A percentile compares a stretch with the other conserved stretches of the same genome.
phyloP scores from a whole-genome alignment of 2,888 invertebrate genomes.

The Crossocerus cetratus region DNA sequence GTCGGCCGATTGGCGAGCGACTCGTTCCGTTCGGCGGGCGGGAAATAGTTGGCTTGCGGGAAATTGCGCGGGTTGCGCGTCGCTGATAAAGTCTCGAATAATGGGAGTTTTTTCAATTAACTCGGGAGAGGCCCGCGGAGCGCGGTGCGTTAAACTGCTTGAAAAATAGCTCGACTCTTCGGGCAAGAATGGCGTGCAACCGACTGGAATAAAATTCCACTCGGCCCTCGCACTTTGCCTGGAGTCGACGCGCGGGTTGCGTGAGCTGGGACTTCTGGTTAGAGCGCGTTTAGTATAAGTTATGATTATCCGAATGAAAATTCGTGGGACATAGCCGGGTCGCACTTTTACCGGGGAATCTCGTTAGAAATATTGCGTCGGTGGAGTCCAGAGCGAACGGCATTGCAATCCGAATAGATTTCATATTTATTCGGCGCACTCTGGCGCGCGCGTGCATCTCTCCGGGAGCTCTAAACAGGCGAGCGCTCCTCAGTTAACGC shows the following conservation, averaged over 20 bases:
- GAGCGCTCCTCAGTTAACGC: not conserved
- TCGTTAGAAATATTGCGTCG: not conserved
- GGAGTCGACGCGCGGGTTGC: not conserved
- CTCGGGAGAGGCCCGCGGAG: not conserved
- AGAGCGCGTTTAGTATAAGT: no score
- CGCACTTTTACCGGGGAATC: not conserved
- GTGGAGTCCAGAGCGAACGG: not conserved
- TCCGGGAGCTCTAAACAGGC: not conserved
- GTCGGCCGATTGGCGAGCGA: no score
- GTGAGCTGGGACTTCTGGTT: no score
- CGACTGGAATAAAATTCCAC: not conserved
- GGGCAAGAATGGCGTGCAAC: not conserved
- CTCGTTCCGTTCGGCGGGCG: not conserved
- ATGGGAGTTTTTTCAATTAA: not conserved
- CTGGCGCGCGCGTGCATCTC: not conserved
- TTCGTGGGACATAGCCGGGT: no score
- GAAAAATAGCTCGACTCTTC: not conserved
- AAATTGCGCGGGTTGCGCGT: not conserved
- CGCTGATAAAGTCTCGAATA: not conserved
- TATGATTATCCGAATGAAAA: no score
- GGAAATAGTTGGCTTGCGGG: not conserved
- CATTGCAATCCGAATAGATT: not conserved
- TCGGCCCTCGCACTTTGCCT: not conserved
- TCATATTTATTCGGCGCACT: not conserved
- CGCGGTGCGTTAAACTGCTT: not conserved